Conservation (phyloP, 2,113 vertebrate species). For the Pteruthius melanotis region DNA sequence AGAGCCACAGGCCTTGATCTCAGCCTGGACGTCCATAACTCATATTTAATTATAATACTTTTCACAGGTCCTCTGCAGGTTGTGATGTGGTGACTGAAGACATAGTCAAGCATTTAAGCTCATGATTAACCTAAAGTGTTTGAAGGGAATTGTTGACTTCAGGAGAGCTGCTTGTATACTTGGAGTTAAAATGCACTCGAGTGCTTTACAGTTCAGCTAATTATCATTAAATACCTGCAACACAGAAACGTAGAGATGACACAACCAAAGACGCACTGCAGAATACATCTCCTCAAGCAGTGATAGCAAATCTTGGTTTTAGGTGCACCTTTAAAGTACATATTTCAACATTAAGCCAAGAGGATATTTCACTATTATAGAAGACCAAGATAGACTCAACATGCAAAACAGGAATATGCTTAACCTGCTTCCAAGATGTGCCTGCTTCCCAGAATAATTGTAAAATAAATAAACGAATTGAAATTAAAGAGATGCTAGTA, state of each 20-base stretch:
- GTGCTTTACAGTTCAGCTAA: background rate
- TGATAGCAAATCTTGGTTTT: background rate
- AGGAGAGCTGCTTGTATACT: background rate
- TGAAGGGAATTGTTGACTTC: background rate
- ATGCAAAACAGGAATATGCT: background rate
- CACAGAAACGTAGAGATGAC: background rate
- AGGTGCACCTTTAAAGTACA: background rate
- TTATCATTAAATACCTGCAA: background rate
- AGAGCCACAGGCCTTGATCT: background rate
- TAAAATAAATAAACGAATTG: background rate
- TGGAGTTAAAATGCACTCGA: background rate
- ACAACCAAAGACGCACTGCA: background rate
- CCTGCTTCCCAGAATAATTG: background rate
- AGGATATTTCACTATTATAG: background rate
- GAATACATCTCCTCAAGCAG: background rate
- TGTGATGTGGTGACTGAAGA: background rate
- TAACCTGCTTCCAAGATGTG: background rate
- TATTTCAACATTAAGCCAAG: background rate
- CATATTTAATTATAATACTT: background rate
- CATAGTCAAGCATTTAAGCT: background rate
- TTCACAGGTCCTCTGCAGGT: background rate
- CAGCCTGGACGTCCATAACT: background rate
- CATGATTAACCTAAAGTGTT: background rate
- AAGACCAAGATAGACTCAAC: background rate
- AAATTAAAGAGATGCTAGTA: background rate